Percentiles rank a stretch among this genome's conserved stretches.
These are phyloP conservation scores for Porites evermanni DNA, from an alignment of 92 coral and sea anemone species.

Conservation along the genomic window DNA sequence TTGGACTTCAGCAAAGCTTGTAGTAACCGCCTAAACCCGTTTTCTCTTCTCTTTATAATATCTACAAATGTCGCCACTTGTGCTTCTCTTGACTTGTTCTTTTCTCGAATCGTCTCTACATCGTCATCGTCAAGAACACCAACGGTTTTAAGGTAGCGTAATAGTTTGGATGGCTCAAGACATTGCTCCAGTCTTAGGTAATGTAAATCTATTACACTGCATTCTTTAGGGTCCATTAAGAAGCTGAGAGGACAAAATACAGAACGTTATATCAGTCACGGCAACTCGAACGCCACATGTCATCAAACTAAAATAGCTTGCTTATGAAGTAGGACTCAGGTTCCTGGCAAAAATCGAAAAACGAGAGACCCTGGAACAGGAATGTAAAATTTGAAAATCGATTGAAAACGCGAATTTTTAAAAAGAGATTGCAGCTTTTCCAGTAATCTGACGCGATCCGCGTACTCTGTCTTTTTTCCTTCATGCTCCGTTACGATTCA, in stretches of 20 bases:
- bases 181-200: constrained; percentile 47
- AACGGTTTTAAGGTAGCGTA: constrained; percentile 40
- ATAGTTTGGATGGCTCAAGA: constrained; percentile 64
- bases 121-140: constrained; percentile 64
- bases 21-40: constrained; percentile 59
- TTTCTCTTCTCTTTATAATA: constrained; percentile 47
- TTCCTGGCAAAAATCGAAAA: too few relatives aligned
- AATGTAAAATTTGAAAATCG: too few relatives aligned
- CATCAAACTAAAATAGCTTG: neutral
- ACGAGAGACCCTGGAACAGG: too few relatives aligned
- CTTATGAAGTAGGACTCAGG: too few relatives aligned
- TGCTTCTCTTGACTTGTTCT: constrained; percentile 34
- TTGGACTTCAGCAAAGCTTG: constrained; percentile 57
- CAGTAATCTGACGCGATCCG: too few relatives aligned
- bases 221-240: constrained; percentile 62
- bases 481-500: too few relatives aligned
- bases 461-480: too few relatives aligned
- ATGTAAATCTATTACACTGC: constrained; percentile 56
- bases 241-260: neutral
- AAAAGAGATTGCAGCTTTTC: too few relatives aligned
- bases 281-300: neutral
- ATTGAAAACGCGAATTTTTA: too few relatives aligned
- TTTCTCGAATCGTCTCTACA: constrained; percentile 40
- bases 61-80: constrained; percentile 58
- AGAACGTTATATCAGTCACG: neutral